A percentile compares a stretch with the other conserved stretches of the same genome.
Conservation (phyloP, 2,888 invertebrate species). For the Luperina testacea region DNA sequence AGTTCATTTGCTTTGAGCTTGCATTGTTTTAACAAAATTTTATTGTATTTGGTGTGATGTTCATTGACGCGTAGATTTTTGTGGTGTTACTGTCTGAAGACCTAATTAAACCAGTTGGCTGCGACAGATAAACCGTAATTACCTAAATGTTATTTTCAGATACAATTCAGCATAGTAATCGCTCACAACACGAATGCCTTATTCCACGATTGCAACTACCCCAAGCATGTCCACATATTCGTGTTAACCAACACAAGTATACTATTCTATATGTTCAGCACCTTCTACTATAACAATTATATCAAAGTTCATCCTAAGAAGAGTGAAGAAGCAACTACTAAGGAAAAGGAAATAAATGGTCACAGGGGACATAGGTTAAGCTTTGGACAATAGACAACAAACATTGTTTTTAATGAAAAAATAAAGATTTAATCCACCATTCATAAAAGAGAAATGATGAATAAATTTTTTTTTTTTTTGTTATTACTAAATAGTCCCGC, state of each 20-base stretch:
- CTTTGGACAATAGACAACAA: conserved; percentile 46
- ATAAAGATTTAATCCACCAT: too few relatives aligned
- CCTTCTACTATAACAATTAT: conserved; percentile 92
- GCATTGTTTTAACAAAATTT: too few relatives aligned
- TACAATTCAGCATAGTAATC: conserved; percentile 92
- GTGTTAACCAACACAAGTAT: conserved; percentile 89
- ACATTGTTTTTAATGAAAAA: background rate
- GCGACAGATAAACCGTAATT: background rate
- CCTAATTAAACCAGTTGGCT: too few relatives aligned
- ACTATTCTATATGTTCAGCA: conserved; percentile 93
- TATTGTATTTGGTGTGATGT: too few relatives aligned
- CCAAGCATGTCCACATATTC: conserved; percentile 90
- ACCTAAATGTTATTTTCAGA: conserved; percentile 78
- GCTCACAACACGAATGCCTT: conserved; percentile 91
- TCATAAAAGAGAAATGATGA: too few relatives aligned
- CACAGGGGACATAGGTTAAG: conserved; percentile 28
- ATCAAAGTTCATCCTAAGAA: conserved; percentile 68
- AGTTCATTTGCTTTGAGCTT: too few relatives aligned
- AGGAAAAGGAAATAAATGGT: background rate
- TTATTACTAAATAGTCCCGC: too few relatives aligned
- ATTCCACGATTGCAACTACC: conserved; percentile 90
- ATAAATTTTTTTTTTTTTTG: too few relatives aligned
- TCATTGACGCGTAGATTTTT: too few relatives aligned
- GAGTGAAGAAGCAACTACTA: conserved; percentile 18
- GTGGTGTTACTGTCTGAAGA: too few relatives aligned